phyloP scores from a whole-genome alignment of 1,140 invertebrate species.

The Heliconius congener region DNA sequence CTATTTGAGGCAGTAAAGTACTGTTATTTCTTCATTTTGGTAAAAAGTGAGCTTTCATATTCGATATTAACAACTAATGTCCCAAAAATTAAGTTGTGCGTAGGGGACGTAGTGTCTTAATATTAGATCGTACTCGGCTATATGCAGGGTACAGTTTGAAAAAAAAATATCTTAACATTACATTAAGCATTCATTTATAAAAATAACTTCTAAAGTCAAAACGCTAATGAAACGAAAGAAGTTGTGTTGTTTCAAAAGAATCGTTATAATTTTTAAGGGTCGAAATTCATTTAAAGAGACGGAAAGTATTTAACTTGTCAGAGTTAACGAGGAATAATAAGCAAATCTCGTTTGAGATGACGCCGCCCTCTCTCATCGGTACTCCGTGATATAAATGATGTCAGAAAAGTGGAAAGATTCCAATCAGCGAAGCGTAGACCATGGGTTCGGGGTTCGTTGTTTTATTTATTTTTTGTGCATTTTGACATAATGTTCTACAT shows the following conservation, averaged over 20 bases:
- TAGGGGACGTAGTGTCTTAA: too few species aligned
- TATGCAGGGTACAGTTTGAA: too few species aligned
- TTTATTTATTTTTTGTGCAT: not conserved
- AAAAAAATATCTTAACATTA: too few species aligned
- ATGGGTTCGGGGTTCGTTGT: not conserved
- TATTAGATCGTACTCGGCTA: too few species aligned
- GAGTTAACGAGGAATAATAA: constrained; percentile 15
- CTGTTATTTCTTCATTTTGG: too few species aligned
- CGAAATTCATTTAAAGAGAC: not conserved
- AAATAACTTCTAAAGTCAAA: not conserved
- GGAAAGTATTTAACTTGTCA: not conserved
- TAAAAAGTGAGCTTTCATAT: too few species aligned
- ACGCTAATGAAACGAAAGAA: constrained; percentile 5
- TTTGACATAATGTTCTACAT: too few species aligned
- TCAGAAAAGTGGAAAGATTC: not conserved
- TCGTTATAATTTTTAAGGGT: constrained; percentile 7
- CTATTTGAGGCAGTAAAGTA: too few species aligned
- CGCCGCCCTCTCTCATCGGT: not conserved
- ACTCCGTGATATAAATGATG: not conserved
- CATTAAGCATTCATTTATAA: not conserved
- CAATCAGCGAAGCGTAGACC: not conserved
- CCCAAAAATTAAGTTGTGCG: too few species aligned
- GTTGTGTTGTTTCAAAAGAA: constrained; percentile 11
- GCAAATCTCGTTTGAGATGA: not conserved
- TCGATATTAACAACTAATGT: too few species aligned